phyloP scores from a whole-genome alignment of 2,888 invertebrate species.

The Mesorhabditis spiculigera region DNA sequence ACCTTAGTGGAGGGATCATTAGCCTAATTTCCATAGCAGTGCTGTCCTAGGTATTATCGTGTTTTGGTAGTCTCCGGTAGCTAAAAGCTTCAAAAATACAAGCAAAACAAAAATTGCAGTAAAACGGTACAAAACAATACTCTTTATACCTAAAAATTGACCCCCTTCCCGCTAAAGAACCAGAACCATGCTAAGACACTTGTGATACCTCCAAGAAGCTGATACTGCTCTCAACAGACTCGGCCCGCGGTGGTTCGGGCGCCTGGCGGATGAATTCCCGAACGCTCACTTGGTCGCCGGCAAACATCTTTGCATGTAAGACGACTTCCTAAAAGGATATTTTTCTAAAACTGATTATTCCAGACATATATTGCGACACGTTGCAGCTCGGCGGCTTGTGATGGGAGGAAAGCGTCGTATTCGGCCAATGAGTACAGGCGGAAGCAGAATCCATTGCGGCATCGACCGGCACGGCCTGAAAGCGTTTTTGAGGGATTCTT shows the following conservation, averaged over 20 bases:
- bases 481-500: background rate
- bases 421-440: conserved; percentile 77
- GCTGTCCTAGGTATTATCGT: too few species aligned
- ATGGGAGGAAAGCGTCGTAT: conserved; percentile 70
- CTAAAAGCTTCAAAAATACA: background rate
- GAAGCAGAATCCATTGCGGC: conserved; percentile 78
- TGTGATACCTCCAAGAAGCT: conserved; percentile 62
- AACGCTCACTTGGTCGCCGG: conserved; percentile 74
- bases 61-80: too few species aligned
- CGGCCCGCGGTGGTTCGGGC: conserved; percentile 78
- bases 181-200: background rate
- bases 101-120: background rate
- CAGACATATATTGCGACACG: conserved; percentile 79
- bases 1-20: too few species aligned
- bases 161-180: background rate
- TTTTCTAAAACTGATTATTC: conserved; percentile 12
- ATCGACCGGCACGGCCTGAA: conserved; percentile 74
- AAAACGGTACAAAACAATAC: background rate
- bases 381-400: conserved; percentile 81
- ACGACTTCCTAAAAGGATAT: conserved; percentile 61
- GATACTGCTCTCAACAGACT: conserved; percentile 76
- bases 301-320: conserved; percentile 75
- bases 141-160: background rate
- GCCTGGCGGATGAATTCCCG: conserved; percentile 79
- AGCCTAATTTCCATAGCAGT: too few species aligned